Base-by-base conservation (phyloP, 2,797 vertebrate genomes). In the Buphagus erythrorhynchus region DNA sequence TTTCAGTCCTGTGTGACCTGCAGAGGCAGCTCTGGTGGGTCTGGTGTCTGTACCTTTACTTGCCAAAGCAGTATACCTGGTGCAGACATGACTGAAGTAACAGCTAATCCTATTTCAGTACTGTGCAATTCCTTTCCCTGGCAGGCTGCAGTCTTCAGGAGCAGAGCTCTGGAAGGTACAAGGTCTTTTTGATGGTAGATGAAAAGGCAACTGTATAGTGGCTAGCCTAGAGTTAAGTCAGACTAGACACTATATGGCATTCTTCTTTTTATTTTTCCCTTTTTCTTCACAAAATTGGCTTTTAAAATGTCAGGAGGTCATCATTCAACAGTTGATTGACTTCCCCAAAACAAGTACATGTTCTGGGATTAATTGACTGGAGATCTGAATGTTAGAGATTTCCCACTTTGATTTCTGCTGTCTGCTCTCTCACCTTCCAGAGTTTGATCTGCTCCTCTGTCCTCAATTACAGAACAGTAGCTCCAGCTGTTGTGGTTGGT, bases 381-480 rank as follows among this genome's bases (percentile, higher is more conserved):
- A 71, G 90, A 73, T 59, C 59, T 86, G 63, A 79, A 40, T 3
- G 2, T 42, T 83, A 28, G 78, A 83, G 65, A 72, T 88, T 77
- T 86, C 43, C 52, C 31, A 3, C 84, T 91, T 88, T 46, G 25
- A 49, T 86, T 86, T 80, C 78, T 86, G 46, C 62, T 87, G 15
- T 38, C 75, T 90, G 33, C 65, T 82, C 75, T 83, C 62, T 86
- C 46, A 58, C 66, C 66, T 85, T 78, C 33, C 40, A 7, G 49
- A 66, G 79, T 93, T 57, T 93, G 68, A 88, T 93, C 65, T 81
- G 36, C 78, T 86, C 73, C 52, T 38, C 51, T 59, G 62, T 52
- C 87, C 82, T 94, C 91, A 95, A 28, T 91, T 90, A 83, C 79
- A 89, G 63, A 74, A 36, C 58, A 72, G 86, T 9, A 79, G 71